phyloP scores from a whole-genome alignment of 2,113 vertebrate genomes.

The Sceloporus undulatus region DNA sequence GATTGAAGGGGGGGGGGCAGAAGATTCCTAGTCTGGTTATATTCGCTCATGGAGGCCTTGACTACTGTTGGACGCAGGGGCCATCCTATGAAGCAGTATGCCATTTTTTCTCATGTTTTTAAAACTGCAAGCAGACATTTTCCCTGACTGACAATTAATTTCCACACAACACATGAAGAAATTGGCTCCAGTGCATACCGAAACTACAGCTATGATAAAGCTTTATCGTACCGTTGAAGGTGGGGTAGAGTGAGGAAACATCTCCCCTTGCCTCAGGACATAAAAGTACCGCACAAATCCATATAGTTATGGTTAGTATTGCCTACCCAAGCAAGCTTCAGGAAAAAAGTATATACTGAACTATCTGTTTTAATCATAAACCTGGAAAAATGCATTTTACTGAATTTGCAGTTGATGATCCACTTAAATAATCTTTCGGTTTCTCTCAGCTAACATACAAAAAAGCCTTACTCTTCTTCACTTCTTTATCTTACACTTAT shows the following conservation, averaged over 20 bases:
- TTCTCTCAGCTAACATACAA: background rate
- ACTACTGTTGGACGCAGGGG: background rate
- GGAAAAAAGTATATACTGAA: background rate
- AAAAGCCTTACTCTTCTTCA: background rate
- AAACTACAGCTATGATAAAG: background rate
- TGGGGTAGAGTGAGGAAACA: too few relatives aligned
- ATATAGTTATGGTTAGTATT: background rate
- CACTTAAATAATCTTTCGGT: background rate
- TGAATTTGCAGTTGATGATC: background rate
- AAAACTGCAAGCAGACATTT: too few relatives aligned
- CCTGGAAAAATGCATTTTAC: background rate
- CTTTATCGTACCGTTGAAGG: background rate
- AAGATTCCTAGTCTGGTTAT: background rate
- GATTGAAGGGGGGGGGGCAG: background rate
- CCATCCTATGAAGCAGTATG: background rate
- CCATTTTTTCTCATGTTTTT: conserved; percentile 19
- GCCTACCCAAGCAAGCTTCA: background rate
- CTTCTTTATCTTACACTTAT: too few relatives aligned
- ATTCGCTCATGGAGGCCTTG: too few relatives aligned
- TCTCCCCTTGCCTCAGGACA: background rate
- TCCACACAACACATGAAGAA: background rate
- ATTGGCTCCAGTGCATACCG: background rate
- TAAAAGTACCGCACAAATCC: background rate
- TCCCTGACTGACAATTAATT: too few relatives aligned
- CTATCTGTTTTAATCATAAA: background rate